Evolutionary conservation across 2,888 invertebrate species (phyloP).

Genomic region (Sympetrum striolatum): DNA sequence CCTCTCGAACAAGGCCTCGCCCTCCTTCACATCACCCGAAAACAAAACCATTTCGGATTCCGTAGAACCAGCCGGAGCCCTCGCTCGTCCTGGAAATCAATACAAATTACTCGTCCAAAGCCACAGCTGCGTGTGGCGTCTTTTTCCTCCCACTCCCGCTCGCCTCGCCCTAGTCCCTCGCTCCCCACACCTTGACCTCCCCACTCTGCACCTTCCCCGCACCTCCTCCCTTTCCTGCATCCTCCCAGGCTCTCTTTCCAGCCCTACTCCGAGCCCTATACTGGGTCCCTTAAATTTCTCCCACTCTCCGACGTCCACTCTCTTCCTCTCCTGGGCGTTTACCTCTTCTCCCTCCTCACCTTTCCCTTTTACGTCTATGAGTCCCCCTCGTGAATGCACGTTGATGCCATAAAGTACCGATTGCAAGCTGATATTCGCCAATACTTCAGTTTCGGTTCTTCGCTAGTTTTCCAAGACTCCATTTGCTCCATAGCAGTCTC

Average conservation of each 20-base stretch:
- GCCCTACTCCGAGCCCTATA: not conserved
- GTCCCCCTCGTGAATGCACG: not conserved
- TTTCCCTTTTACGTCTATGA: not conserved
- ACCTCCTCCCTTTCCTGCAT: not conserved
- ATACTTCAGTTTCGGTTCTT: no score
- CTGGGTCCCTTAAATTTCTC: not conserved
- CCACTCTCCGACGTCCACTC: not conserved
- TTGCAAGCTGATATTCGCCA: no score
- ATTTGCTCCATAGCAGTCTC: not conserved
- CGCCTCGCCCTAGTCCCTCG: not conserved
- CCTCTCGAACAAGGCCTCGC: not conserved
- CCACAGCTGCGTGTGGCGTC: constrained; percentile 42
- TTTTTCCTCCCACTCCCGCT: not conserved
- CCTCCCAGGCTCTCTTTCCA: not conserved
- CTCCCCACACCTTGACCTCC: not conserved
- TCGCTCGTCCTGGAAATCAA: constrained; percentile 38
- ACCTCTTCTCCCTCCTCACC: not conserved
- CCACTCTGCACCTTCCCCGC: not conserved
- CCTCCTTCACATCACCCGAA: constrained; percentile 29
- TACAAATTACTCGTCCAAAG: constrained; percentile 44
- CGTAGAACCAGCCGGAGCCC: constrained; percentile 39
- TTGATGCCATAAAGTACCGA: no score
- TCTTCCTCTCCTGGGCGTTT: not conserved
- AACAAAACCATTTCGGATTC: constrained; percentile 44
- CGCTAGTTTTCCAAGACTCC: no score